A percentile compares a stretch with the other conserved stretches of the same genome.
phyloP scores from a whole-genome alignment of 1,140 invertebrate genomes.

The Phenacoccus solenopsis region DNA sequence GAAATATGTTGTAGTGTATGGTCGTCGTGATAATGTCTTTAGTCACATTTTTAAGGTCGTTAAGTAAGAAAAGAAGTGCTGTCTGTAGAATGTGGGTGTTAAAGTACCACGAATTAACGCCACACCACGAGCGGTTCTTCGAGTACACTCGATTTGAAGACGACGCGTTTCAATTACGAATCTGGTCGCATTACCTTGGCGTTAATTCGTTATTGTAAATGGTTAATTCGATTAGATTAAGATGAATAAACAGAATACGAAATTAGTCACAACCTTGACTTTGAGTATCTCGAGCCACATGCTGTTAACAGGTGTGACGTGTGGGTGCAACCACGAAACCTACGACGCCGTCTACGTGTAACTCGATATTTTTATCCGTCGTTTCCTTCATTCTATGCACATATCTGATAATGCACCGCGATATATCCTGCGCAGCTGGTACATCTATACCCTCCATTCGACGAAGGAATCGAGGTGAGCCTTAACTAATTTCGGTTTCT shows the following conservation, averaged over 20 bases:
- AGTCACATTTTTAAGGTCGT: background rate
- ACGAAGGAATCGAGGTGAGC: too few species aligned
- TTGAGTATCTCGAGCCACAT: background rate
- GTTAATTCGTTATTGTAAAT: slow-evolving; percentile 3
- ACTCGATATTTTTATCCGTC: background rate
- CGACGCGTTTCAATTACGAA: too few species aligned
- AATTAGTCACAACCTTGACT: background rate
- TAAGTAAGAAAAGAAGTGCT: too few species aligned
- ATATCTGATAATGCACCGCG: background rate
- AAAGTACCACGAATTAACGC: too few species aligned
- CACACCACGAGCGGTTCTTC: too few species aligned
- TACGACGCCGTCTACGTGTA: background rate
- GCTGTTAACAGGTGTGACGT: slow-evolving; percentile 1
- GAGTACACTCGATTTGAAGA: too few species aligned
- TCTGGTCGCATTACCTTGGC: too few species aligned
- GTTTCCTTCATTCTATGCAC: background rate
- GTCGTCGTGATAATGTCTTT: background rate
- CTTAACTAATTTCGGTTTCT: too few species aligned
- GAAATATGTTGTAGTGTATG: too few species aligned
- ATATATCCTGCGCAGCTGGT: background rate
- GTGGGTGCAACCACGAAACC: background rate
- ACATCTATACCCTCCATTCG: too few species aligned
- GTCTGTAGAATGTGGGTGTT: too few species aligned
- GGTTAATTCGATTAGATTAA: slow-evolving; percentile 2
- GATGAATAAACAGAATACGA: background rate